Percentiles rank a stretch among this genome's conserved stretches.
phyloP scores from a whole-genome alignment of 2,113 vertebrate genomes.

The Indri indri region DNA sequence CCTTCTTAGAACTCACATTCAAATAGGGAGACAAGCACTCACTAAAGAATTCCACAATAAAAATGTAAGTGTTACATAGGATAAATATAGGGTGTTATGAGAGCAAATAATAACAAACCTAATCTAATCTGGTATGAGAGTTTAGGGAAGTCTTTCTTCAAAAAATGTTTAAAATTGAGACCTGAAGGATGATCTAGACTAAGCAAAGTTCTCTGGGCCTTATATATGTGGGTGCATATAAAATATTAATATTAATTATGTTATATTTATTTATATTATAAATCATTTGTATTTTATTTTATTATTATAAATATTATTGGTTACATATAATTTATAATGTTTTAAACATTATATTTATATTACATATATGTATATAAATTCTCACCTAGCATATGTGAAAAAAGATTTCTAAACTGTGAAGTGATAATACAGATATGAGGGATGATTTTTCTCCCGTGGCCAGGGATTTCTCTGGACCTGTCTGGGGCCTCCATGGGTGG shows the following conservation, averaged over 20 bases:
- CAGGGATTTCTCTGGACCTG: background rate
- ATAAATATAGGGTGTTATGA: background rate
- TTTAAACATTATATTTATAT: background rate
- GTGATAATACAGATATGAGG: background rate
- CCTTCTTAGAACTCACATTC: background rate
- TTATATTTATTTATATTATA: background rate
- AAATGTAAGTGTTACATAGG: background rate
- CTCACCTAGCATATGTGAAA: background rate
- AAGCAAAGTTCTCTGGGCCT: background rate
- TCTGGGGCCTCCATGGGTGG: background rate
- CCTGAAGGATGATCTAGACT: background rate
- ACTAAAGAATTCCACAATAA: conserved; percentile 3
- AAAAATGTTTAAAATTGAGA: background rate
- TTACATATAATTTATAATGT: background rate
- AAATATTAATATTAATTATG: background rate
- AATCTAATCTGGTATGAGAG: background rate
- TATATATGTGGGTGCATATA: background rate
- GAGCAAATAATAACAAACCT: background rate
- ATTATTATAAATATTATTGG: background rate
- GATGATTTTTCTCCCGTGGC: background rate
- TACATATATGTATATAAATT: background rate
- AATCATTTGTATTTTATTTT: background rate
- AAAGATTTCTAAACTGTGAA: background rate
- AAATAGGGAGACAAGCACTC: background rate
- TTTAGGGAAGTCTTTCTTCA: conserved; percentile 4